A percentile compares a stretch with the other conserved stretches of the same genome.
Evolutionary conservation across 1,140 invertebrate species (phyloP).

Genomic region (Brachionus manjavacas): DNA sequence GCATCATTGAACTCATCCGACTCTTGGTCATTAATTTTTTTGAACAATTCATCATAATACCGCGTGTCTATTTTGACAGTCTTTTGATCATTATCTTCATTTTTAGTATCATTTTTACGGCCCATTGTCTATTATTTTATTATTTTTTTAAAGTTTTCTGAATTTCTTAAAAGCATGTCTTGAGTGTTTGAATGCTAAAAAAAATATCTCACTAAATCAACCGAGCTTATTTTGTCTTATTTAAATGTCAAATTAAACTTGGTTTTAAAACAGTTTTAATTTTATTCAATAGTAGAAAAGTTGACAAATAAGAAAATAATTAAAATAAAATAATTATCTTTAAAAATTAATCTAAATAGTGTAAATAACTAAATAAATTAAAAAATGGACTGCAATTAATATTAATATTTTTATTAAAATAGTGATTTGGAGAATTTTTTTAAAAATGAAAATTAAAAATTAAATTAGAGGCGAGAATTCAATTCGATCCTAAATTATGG

Average conservation of each 20-base stretch:
- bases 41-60: slow-evolving; percentile 27
- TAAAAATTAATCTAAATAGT: too few relatives aligned
- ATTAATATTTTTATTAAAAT: too few relatives aligned
- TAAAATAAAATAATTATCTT: too few relatives aligned
- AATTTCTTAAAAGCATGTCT: background rate
- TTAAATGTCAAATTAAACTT: background rate
- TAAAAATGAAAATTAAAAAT: too few relatives aligned
- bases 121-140: background rate
- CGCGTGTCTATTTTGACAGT: background rate
- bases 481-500: too few relatives aligned
- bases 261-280: background rate
- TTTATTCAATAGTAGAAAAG: too few relatives aligned
- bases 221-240: background rate
- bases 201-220: background rate
- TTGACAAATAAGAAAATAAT: too few relatives aligned
- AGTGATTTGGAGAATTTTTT: too few relatives aligned
- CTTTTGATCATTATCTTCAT: background rate
- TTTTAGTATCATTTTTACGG: background rate
- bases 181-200: background rate
- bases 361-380: too few relatives aligned
- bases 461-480: too few relatives aligned
- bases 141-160: background rate
- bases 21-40: slow-evolving; percentile 2
- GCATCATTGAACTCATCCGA: slow-evolving; percentile 10
- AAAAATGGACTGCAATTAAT: too few relatives aligned